Percentiles rank a stretch among this genome's conserved stretches.
Evolutionary conservation across 2,113 vertebrate genomes (phyloP).

Genomic region (Alosa alosa): DNA sequence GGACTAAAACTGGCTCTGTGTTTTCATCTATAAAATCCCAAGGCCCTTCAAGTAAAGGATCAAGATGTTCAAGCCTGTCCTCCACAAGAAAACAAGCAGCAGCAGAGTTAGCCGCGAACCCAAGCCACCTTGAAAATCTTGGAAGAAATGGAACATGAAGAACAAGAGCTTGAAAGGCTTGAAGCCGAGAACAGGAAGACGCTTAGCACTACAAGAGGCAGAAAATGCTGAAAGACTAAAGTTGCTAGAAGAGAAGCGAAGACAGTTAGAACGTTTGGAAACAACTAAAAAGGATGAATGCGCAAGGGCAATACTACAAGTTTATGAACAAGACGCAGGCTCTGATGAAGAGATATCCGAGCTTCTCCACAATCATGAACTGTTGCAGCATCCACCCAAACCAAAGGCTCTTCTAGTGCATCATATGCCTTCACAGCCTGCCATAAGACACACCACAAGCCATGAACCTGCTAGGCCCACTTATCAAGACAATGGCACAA

Average conservation of each 20-base stretch:
- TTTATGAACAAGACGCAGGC: background rate
- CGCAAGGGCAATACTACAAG: conserved; percentile 34
- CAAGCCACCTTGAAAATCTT: conserved; percentile 36
- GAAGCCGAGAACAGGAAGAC: conserved; percentile 37
- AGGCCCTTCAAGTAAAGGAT: too few relatives aligned
- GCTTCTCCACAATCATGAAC: conserved; percentile 10
- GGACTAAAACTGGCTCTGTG: too few relatives aligned
- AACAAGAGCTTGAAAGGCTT: background rate
- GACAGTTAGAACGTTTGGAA: conserved; percentile 37
- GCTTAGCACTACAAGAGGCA: conserved; percentile 35
- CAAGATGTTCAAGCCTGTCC: too few relatives aligned
- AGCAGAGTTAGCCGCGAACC: conserved; percentile 39
- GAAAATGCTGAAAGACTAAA: conserved; percentile 45
- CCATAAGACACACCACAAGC: background rate
- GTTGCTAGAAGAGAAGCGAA: conserved; percentile 38
- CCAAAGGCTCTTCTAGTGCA: background rate
- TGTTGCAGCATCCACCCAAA: background rate
- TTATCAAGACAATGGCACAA: conserved; percentile 5
- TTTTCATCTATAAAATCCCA: too few relatives aligned
- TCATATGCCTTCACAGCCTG: background rate
- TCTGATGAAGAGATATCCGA: conserved; percentile 43
- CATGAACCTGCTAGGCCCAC: background rate
- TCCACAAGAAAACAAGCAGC: too few relatives aligned
- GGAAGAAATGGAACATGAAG: conserved; percentile 33
- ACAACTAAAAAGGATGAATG: conserved; percentile 34